Evolutionary conservation across 53 echinoderm and acorn worm genomes (phyloP).

Genomic region (Stichopus horrens): DNA sequence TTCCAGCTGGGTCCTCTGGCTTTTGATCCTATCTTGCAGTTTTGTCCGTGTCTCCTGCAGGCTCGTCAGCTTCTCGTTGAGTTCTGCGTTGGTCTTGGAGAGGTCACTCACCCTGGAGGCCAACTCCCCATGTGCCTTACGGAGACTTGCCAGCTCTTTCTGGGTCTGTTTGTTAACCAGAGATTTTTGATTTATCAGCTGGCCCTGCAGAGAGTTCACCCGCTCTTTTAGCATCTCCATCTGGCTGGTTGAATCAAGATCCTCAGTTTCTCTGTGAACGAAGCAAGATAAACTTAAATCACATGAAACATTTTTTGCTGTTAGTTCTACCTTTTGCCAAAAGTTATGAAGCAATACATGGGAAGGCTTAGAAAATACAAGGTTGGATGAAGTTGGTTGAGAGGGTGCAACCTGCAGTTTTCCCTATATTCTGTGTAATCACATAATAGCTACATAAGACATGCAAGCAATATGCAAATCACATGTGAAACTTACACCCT

Average conservation of each 20-base stretch:
- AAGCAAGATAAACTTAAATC: background rate
- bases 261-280: slow-evolving; percentile 61
- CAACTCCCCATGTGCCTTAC: slow-evolving; percentile 55
- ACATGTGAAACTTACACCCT: too few species aligned
- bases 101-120: slow-evolving; percentile 52
- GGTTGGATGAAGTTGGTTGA: background rate
- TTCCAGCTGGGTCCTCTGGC: slow-evolving; percentile 76
- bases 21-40: slow-evolving; percentile 60
- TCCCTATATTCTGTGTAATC: too few species aligned
- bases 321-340: background rate
- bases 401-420: background rate
- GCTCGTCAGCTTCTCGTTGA: slow-evolving; percentile 50
- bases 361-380: background rate
- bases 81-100: slow-evolving; percentile 57
- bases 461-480: too few species aligned
- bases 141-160: slow-evolving; percentile 63
- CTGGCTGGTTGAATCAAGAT: slow-evolving; percentile 46
- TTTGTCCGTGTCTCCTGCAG: slow-evolving; percentile 58
- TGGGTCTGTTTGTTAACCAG: slow-evolving; percentile 60
- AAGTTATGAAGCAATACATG: background rate
- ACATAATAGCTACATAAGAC: too few species aligned
- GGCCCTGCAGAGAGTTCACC: slow-evolving; percentile 56
- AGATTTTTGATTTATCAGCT: slow-evolving; percentile 44
- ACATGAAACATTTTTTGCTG: background rate
- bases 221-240: slow-evolving; percentile 50